Percentiles rank a stretch among this genome's conserved stretches.
Evolutionary conservation across 2,797 vertebrate species (phyloP).

Genomic region (Falco rusticolus): DNA sequence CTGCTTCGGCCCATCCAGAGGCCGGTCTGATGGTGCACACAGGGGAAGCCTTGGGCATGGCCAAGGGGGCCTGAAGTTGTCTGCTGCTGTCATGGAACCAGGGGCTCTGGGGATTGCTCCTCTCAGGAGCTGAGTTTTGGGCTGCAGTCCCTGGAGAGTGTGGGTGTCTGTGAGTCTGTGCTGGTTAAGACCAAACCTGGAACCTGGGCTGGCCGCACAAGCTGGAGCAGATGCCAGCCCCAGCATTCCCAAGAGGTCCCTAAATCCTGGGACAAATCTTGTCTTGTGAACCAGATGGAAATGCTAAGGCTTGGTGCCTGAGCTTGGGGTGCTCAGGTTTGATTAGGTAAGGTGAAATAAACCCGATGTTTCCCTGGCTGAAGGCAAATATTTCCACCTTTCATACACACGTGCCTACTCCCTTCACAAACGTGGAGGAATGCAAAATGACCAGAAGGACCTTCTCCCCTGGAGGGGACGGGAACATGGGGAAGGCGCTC

Average conservation of each 20-base stretch:
- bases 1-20: background rate
- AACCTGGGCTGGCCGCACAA: background rate
- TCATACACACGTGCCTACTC: accelerated
- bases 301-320: accelerated
- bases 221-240: background rate
- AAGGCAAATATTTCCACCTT: background rate
- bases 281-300: background rate
- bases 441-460: background rate
- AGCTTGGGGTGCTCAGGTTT: background rate
- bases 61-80: background rate
- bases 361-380: background rate
- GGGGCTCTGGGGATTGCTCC: accelerated
- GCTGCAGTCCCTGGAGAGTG: accelerated
- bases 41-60: background rate
- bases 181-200: no score
- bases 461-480: accelerated
- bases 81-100: background rate
- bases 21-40: accelerated
- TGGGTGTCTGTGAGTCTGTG: background rate
- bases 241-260: background rate
- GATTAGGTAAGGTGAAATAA: background rate
- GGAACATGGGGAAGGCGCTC: background rate
- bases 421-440: background rate
- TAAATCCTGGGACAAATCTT: background rate
- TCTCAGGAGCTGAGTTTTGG: background rate